Percentiles rank a stretch among this genome's conserved stretches.
Evolutionary conservation across 2,888 invertebrate genomes (phyloP).

Genomic region (Mythimna albipuncta): DNA sequence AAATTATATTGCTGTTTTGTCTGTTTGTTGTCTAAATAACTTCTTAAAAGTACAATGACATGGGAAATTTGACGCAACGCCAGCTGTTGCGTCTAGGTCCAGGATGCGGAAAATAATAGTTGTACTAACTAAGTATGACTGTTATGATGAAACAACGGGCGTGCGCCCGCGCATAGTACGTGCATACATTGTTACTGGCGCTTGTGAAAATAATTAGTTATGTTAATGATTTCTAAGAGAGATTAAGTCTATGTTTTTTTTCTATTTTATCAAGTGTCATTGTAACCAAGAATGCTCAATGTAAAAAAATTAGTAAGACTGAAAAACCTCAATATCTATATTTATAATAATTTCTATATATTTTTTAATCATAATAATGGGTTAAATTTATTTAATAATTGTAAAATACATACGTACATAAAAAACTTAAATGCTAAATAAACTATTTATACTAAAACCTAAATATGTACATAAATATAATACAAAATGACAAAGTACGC

Average conservation of each 20-base stretch:
- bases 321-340: too few species aligned
- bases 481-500: too few species aligned
- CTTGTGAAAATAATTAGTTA: conserved; percentile 19
- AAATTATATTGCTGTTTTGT: too few species aligned
- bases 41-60: conserved; percentile 1
- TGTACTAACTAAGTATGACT: conserved; percentile 3
- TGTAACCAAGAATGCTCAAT: background rate
- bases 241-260: background rate
- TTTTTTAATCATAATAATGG: too few species aligned
- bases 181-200: conserved; percentile 29
- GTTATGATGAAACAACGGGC: conserved; percentile 9
- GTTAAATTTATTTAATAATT: too few species aligned
- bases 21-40: background rate
- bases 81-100: conserved; percentile 11
- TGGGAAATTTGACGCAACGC: conserved; percentile 36
- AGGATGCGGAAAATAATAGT: conserved; percentile 36
- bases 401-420: too few species aligned
- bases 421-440: too few species aligned
- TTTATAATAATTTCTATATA: too few species aligned
- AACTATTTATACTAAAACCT: too few species aligned
- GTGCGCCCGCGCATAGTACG: conserved; percentile 10
- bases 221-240: too few species aligned
- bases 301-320: too few species aligned
- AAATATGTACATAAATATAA: too few species aligned
- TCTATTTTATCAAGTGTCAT: background rate